phyloP scores from a whole-genome alignment of 2,113 vertebrate species.

The Megaleporinus macrocephalus region DNA sequence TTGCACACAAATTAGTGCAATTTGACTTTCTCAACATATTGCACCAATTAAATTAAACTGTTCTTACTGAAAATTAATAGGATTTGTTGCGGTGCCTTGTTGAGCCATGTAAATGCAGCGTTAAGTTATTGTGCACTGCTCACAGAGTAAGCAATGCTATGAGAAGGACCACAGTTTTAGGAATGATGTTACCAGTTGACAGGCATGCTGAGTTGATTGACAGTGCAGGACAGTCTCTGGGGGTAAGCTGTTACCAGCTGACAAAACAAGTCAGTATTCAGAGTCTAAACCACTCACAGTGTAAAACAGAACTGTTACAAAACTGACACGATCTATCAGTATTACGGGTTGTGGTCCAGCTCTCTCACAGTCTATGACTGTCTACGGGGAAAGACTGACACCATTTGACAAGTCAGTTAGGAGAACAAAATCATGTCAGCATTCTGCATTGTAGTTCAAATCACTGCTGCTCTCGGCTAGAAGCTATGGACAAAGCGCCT shows the following conservation, averaged over 20 bases:
- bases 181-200: background rate
- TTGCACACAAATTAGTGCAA: no score
- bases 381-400: no score
- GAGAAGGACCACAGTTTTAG: background rate
- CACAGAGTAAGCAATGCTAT: no score
- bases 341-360: background rate
- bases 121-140: no score
- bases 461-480: background rate
- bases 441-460: background rate
- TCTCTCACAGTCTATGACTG: background rate
- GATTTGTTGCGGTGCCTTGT: no score
- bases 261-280: background rate
- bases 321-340: background rate
- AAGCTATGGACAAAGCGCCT: background rate
- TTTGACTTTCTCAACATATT: no score
- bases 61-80: no score
- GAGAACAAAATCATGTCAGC: background rate
- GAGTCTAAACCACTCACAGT: no score
- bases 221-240: background rate
- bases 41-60: no score
- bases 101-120: no score
- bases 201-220: background rate
- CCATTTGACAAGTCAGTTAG: no score
- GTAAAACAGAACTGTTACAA: no score
- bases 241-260: background rate